Base-by-base conservation (phyloP, 2,797 vertebrate species). In the Gallirallus australis region DNA sequence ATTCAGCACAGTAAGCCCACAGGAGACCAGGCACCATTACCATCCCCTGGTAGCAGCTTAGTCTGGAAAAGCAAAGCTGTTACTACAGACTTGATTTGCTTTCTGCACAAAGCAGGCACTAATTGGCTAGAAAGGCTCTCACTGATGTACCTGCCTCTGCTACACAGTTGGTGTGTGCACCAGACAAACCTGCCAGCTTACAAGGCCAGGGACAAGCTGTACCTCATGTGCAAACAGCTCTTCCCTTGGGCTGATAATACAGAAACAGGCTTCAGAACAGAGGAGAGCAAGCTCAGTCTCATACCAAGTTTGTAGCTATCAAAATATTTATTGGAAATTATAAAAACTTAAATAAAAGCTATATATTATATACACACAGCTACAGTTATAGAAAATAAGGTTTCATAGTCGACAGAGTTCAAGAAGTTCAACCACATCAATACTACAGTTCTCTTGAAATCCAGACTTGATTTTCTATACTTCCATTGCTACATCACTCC, bases 321-420 rank as follows among this genome's bases (percentile, higher is more conserved):
- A 94, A 97, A 96, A 93, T 80, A 61, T 96, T 97, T 97, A 97
- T 96, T 98, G 93, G 94, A 85, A 95, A 68, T 93, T 93, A 95
- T 45, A 95, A 96, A 96, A 96, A 93, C 59, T 76, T 75, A 93
- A 89, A 88, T 59, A 94, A 48, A 33, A 63, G 89, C 92, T 93
- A 88, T 94, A 94, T 71, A 65, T 50, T 70, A 97, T 96, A 71
- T 97, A 97, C 91, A 98, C 89, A 93, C 31, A 70, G 24, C 91
- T 90, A 72, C 86, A 59, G 6, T 50, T 56, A 33, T 52, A 89
- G 60, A 86, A 96, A 96, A 63, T 15, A 78, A 75, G 33, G 31
- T 68, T 72, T 84, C 52, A 35, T 24, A 76, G 47, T 42, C 85
- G 56, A 79, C 42, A 68, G 79, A 72, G n/a, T 25, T 61, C 33